phyloP scores from a whole-genome alignment of 2,797 vertebrate species.

The Chiroxiphia lanceolata region DNA sequence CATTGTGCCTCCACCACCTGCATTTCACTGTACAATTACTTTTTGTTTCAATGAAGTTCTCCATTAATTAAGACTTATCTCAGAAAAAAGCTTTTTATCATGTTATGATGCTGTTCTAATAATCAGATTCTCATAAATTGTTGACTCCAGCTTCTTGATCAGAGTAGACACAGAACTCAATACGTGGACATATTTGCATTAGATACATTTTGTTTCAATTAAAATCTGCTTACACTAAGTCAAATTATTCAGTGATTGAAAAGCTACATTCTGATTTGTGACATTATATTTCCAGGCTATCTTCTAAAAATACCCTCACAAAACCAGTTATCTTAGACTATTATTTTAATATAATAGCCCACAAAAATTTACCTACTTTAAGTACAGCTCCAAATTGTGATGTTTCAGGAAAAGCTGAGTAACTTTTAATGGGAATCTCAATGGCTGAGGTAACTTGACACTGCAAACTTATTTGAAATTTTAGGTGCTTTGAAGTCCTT shows the following conservation, averaged over 20 bases:
- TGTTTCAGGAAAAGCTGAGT: background rate
- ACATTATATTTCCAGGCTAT: background rate
- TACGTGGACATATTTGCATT: background rate
- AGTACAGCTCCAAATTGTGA: background rate
- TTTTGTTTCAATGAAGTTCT: background rate
- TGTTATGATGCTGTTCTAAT: background rate
- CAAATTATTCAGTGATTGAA: background rate
- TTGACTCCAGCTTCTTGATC: background rate
- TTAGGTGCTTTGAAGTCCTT: background rate
- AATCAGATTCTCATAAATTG: background rate
- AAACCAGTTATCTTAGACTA: background rate
- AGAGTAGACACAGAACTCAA: background rate
- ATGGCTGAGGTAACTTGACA: background rate
- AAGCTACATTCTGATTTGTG: background rate
- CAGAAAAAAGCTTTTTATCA: background rate
- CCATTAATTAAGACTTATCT: background rate
- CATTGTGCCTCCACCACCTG: background rate
- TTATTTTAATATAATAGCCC: background rate
- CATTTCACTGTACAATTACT: background rate
- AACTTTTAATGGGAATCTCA: background rate
- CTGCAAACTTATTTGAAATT: background rate
- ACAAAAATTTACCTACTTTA: background rate
- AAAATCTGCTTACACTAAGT: background rate
- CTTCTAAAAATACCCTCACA: background rate
- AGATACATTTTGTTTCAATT: background rate